phyloP scores from a whole-genome alignment of 2,888 invertebrate genomes.

The Chymomyza amoena region DNA sequence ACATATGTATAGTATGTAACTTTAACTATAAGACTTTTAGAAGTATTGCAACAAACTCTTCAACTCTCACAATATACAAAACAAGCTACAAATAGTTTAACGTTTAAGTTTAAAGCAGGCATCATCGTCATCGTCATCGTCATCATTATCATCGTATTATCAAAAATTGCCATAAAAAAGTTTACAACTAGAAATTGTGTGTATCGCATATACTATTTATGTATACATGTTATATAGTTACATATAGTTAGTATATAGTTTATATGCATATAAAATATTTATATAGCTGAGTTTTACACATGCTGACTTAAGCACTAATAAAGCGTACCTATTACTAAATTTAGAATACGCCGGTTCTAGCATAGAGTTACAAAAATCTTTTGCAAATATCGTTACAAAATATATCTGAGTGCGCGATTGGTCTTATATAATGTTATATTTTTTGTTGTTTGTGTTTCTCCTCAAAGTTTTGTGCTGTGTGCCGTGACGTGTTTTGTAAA shows the following conservation, averaged over 20 bases:
- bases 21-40: conserved; percentile 65
- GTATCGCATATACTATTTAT: background rate
- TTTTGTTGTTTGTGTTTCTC: background rate
- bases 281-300: background rate
- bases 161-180: conserved; percentile 62
- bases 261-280: background rate
- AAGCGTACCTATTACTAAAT: conserved; percentile 31
- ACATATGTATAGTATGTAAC: conserved; percentile 20
- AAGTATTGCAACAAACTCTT: conserved; percentile 63
- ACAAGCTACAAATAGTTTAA: conserved; percentile 69
- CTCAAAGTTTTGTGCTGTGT: background rate
- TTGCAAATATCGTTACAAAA: conserved; percentile 50
- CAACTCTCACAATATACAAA: conserved; percentile 42
- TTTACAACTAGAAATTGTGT: conserved; percentile 47
- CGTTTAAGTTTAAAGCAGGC: conserved; percentile 67
- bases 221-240: no score
- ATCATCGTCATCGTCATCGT: conserved; percentile 30
- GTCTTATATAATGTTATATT: background rate
- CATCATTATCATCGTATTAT: conserved; percentile 55
- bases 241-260: no score
- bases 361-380: conserved; percentile 32
- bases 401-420: conserved; percentile 2
- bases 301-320: background rate
- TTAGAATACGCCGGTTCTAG: conserved; percentile 22
- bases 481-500: conserved; percentile 18